Percentiles rank a stretch among this genome's conserved stretches.
phyloP scores from a whole-genome alignment of 2,797 vertebrate species.

The Xiphorhynchus erythropygius region DNA sequence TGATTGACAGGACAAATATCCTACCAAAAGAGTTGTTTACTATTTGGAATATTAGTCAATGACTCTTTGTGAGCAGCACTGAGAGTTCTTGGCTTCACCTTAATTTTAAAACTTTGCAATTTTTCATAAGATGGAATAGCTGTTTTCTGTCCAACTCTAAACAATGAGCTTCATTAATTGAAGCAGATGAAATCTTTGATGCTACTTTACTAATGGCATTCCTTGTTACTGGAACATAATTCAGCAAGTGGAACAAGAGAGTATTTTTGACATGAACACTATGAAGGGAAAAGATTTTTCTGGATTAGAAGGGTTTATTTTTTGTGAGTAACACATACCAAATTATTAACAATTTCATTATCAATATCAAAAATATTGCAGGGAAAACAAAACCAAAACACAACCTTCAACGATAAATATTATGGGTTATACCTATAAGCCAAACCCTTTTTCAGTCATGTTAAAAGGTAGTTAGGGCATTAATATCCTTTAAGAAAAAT shows the following conservation, averaged over 20 bases:
- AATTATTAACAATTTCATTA: background rate
- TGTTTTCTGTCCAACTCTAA: background rate
- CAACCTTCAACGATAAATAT: background rate
- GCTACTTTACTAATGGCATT: background rate
- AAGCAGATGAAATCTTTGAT: background rate
- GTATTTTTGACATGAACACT: background rate
- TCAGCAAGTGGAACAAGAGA: background rate
- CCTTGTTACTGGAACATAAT: background rate
- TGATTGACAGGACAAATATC: background rate
- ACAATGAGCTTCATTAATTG: background rate
- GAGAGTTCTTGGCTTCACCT: background rate
- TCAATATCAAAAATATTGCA: background rate
- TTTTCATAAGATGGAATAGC: background rate
- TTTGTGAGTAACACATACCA: background rate
- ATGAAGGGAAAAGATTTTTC: background rate
- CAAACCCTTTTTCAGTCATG: background rate
- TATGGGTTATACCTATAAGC: background rate
- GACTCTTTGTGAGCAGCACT: background rate
- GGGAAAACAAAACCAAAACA: background rate
- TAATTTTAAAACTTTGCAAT: background rate
- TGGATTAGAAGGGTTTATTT: background rate
- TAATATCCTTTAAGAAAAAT: background rate
- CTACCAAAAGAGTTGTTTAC: background rate
- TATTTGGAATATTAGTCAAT: background rate
- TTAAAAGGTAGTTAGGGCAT: background rate